These are phyloP conservation scores for Andrena bucephala DNA, from an alignment of 2,888 invertebrate genomes.

Conservation along the genomic window DNA sequence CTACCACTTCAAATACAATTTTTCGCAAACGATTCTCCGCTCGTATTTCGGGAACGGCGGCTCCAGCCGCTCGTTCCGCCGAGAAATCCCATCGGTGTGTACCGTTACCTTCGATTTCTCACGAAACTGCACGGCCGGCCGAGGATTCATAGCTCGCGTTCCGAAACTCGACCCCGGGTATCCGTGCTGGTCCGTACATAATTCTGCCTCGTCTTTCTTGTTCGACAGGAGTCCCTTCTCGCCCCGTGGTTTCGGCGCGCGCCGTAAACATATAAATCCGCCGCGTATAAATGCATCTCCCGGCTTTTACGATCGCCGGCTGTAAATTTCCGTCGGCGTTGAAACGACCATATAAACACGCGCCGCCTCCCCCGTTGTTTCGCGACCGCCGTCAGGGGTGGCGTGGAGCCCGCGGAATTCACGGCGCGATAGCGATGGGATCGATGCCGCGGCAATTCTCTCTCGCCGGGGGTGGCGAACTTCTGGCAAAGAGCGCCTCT, in stretches of 20 bases:
- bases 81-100: constrained; percentile 29
- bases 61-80: background rate
- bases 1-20: background rate
- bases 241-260: constrained; percentile 59
- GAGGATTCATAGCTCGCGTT: constrained; percentile 23
- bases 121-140: constrained; percentile 23
- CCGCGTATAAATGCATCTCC: constrained; percentile 70
- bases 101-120: constrained; percentile 49
- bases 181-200: constrained; percentile 52
- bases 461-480: background rate
- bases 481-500: too few relatives aligned
- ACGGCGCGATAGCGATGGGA: constrained; percentile 4
- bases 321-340: constrained; percentile 70
- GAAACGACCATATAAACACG: constrained; percentile 64
- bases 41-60: background rate
- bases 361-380: constrained; percentile 55
- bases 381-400: constrained; percentile 51
- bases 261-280: constrained; percentile 73
- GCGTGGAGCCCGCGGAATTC: constrained; percentile 14
- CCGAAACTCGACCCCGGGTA: constrained; percentile 26
- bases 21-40: background rate
- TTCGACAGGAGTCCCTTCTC: constrained; percentile 68
- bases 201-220: constrained; percentile 65
- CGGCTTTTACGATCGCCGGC: constrained; percentile 70
- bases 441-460: background rate